Conservation (phyloP, 2,888 invertebrate species). For the Tiliacea aurago region DNA sequence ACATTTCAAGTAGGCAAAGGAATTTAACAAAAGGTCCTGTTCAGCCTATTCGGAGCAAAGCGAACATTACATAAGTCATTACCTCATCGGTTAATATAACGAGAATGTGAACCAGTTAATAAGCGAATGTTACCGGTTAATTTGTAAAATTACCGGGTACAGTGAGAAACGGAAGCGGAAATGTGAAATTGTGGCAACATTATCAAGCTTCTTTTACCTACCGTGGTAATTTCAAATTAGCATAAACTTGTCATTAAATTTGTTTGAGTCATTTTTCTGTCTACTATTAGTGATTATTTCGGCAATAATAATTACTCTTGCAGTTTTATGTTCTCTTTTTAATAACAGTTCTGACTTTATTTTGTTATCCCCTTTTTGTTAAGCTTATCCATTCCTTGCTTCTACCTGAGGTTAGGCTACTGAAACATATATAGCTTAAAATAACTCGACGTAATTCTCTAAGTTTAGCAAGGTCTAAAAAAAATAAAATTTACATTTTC, state of each 20-base stretch:
- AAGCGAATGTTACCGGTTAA: constrained; percentile 45
- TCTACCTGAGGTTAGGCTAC: background rate
- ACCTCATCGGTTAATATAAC: constrained; percentile 54
- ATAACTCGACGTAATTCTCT: too few relatives aligned
- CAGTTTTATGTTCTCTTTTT: constrained; percentile 1
- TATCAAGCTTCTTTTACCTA: constrained; percentile 47
- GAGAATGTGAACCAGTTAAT: constrained; percentile 61
- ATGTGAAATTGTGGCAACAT: constrained; percentile 49
- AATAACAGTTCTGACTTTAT: background rate
- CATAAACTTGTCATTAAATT: constrained; percentile 28
- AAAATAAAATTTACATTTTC: too few relatives aligned
- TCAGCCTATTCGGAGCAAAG: constrained; percentile 45
- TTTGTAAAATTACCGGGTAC: constrained; percentile 50
- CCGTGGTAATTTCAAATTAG: constrained; percentile 49
- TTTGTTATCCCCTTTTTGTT: too few relatives aligned
- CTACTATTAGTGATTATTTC: background rate
- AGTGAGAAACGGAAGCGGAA: constrained; percentile 66
- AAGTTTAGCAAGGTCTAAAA: too few relatives aligned
- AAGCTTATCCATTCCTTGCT: background rate
- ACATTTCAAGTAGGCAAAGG: constrained; percentile 58
- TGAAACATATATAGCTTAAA: too few relatives aligned
- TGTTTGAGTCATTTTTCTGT: constrained; percentile 1
- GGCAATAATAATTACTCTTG: background rate
- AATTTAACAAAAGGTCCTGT: constrained; percentile 60
- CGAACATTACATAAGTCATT: constrained; percentile 60